Conservation (phyloP, 2,113 vertebrate species). For the Scatophagus argus region DNA sequence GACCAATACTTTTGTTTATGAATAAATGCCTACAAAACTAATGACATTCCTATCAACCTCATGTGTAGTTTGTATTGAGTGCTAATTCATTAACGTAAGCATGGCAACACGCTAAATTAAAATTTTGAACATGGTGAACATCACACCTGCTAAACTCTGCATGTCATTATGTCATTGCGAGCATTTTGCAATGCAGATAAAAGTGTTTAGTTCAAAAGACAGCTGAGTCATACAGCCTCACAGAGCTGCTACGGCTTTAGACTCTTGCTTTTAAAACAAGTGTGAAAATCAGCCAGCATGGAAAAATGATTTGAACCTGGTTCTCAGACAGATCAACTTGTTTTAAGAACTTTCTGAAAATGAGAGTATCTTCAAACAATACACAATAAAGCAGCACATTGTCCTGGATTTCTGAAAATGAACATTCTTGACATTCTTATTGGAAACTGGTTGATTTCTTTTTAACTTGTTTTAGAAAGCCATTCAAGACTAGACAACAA, state of each 20-base stretch:
- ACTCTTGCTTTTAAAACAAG: background rate
- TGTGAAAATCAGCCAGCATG: background rate
- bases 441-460: background rate
- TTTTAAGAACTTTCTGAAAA: background rate
- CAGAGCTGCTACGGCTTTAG: background rate
- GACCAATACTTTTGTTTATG: too few species aligned
- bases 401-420: background rate
- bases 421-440: background rate
- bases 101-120: too few species aligned
- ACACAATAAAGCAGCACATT: background rate
- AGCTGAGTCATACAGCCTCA: too few species aligned
- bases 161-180: too few species aligned
- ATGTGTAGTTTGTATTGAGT: background rate
- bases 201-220: too few species aligned
- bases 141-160: too few species aligned
- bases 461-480: background rate
- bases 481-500: background rate
- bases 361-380: background rate
- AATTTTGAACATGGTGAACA: too few species aligned
- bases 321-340: background rate
- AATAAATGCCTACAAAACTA: too few species aligned
- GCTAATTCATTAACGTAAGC: too few species aligned
- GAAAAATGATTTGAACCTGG: background rate
- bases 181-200: background rate
- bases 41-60: background rate